Evolutionary conservation across 1,140 invertebrate genomes (phyloP).

Genomic region (Campoletis sonorensis): DNA sequence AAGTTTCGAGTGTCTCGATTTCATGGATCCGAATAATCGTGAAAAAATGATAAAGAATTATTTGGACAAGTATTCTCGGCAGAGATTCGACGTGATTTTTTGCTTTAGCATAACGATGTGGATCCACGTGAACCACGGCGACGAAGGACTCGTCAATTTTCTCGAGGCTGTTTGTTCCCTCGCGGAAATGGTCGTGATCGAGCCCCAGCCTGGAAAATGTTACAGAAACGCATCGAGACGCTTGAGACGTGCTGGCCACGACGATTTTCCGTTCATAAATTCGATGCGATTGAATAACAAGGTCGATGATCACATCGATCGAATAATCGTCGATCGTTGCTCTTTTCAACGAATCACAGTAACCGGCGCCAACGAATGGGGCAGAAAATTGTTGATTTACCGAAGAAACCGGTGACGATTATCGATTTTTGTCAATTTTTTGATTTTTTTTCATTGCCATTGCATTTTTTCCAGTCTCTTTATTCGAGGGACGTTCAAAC

Average conservation of each 20-base stretch:
- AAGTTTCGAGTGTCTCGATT: constrained; percentile 79
- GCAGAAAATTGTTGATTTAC: constrained; percentile 81
- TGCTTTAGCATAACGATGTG: constrained; percentile 92
- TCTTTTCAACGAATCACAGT: constrained; percentile 78
- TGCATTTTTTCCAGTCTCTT: too few species aligned
- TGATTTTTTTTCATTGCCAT: neutral
- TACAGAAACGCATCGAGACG: constrained; percentile 85
- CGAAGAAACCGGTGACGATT: constrained; percentile 46
- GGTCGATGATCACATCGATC: constrained; percentile 80
- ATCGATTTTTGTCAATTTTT: neutral
- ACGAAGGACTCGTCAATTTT: constrained; percentile 81
- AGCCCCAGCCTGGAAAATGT: constrained; percentile 90
- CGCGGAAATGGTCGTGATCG: constrained; percentile 81
- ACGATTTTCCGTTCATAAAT: constrained; percentile 79
- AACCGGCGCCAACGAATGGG: constrained; percentile 81
- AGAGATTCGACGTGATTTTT: constrained; percentile 83
- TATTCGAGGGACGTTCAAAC: too few species aligned
- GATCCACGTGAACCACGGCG: constrained; percentile 90
- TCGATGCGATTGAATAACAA: constrained; percentile 79
- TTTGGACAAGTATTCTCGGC: constrained; percentile 69
- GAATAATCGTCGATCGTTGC: constrained; percentile 76
- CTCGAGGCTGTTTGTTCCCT: constrained; percentile 77
- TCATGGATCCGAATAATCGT: constrained; percentile 76
- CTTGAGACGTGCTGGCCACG: constrained; percentile 79
- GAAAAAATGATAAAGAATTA: constrained; percentile 71